Evolutionary conservation across 2,888 invertebrate genomes (phyloP).

Genomic region (Eupithecia dodoneata): DNA sequence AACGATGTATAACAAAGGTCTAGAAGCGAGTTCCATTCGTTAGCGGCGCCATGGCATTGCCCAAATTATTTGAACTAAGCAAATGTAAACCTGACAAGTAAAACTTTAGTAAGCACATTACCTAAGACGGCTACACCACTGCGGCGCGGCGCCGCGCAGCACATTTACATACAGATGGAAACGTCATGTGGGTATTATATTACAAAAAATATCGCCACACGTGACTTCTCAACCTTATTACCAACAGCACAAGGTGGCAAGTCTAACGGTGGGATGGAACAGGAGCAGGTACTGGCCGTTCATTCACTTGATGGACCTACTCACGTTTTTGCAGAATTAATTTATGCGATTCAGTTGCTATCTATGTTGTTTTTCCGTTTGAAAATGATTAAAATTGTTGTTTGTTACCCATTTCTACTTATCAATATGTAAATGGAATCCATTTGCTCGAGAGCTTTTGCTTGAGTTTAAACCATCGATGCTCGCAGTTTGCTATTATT

Average conservation of each 20-base stretch:
- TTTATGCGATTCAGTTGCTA: constrained; percentile 18
- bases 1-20: no score
- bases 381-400: constrained; percentile 12
- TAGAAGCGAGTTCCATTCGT: no score
- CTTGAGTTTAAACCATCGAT: not conserved
- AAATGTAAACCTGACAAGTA: constrained; percentile 6
- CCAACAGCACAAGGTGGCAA: constrained; percentile 20
- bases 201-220: constrained; percentile 56
- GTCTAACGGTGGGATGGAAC: not conserved
- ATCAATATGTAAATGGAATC: constrained; percentile 9
- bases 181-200: constrained; percentile 70
- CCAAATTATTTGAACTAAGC: not conserved
- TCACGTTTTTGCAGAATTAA: constrained; percentile 8
- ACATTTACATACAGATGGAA: constrained; percentile 80
- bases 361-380: constrained; percentile 10
- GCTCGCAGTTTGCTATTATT: not conserved
- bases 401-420: constrained; percentile 6
- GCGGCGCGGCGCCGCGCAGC: constrained; percentile 42
- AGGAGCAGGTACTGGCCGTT: constrained; percentile 17
- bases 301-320: constrained; percentile 20
- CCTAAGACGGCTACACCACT: constrained; percentile 21
- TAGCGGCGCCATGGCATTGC: not conserved
- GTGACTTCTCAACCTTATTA: constrained; percentile 34
- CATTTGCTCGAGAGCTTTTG: not conserved
- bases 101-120: constrained; percentile 23